These are phyloP conservation scores for Netelia inedita DNA, from an alignment of 2,888 invertebrate genomes.

Conservation along the genomic window DNA sequence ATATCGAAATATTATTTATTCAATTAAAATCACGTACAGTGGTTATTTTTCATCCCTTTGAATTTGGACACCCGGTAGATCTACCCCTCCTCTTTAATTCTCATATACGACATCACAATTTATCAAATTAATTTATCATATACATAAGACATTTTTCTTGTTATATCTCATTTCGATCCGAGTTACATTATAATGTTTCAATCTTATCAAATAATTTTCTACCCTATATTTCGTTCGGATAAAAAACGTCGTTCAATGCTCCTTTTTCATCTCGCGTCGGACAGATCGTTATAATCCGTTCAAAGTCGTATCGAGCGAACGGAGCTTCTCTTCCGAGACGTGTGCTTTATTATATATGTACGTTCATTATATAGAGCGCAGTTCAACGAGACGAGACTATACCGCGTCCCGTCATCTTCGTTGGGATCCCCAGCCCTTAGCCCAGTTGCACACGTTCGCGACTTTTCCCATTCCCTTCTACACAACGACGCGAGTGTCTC, in stretches of 20 bases:
- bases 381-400: slow-evolving; percentile 57
- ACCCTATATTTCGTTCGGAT: not conserved
- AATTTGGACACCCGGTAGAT: too few relatives aligned
- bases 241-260: not conserved
- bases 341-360: not conserved
- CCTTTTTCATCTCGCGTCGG: not conserved
- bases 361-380: slow-evolving; percentile 25
- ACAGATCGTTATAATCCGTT: not conserved
- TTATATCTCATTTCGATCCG: not conserved
- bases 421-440: slow-evolving; percentile 51
- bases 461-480: slow-evolving; percentile 29
- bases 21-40: too few relatives aligned
- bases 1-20: too few relatives aligned
- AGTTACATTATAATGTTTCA: not conserved
- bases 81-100: too few relatives aligned
- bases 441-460: slow-evolving; percentile 45
- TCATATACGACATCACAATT: too few relatives aligned
- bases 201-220: not conserved
- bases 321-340: slow-evolving; percentile 22
- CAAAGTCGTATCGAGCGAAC: slow-evolving; percentile 38
- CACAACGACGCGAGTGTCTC: slow-evolving; percentile 47
- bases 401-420: slow-evolving; percentile 31
- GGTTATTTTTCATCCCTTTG: too few relatives aligned
- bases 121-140: too few relatives aligned
- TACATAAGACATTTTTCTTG: too few relatives aligned